Percentiles rank a stretch among this genome's conserved stretches.
Conservation (phyloP, 2,113 vertebrate species). For the Melozone crissalis region DNA sequence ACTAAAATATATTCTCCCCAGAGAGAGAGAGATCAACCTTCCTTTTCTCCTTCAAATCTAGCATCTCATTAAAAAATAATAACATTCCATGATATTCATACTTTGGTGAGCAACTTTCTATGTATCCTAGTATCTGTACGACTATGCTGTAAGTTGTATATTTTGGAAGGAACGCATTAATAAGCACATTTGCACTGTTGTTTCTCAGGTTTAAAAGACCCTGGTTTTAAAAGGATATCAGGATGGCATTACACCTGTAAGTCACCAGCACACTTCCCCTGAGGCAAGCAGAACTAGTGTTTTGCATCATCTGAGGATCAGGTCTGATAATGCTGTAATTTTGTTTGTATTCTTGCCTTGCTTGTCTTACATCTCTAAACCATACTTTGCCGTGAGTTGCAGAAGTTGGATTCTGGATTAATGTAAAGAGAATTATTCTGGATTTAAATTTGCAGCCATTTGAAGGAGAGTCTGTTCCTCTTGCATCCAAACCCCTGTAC, state of each 20-base stretch:
- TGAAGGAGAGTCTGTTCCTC: neutral
- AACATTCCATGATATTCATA: neutral
- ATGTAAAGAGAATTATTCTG: neutral
- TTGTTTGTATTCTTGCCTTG: neutral
- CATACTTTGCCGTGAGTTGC: neutral
- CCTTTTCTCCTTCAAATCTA: neutral
- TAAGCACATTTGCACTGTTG: neutral
- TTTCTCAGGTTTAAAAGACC: neutral
- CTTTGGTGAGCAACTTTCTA: neutral
- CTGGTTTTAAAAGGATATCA: neutral
- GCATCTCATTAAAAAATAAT: neutral
- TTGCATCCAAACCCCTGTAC: neutral
- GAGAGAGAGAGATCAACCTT: neutral
- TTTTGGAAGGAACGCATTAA: neutral
- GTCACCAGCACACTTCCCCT: neutral
- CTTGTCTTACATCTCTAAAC: neutral
- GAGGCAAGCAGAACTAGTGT: neutral
- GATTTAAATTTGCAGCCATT: neutral
- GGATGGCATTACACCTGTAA: neutral
- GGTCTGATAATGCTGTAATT: neutral
- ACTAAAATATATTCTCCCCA: neutral
- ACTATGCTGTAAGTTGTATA: neutral
- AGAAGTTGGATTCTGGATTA: neutral
- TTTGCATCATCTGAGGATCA: neutral
- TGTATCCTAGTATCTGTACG: neutral